A percentile compares a stretch with the other conserved stretches of the same genome.
phyloP scores from a whole-genome alignment of 2,888 invertebrate species.

The Xiphydria camelus region DNA sequence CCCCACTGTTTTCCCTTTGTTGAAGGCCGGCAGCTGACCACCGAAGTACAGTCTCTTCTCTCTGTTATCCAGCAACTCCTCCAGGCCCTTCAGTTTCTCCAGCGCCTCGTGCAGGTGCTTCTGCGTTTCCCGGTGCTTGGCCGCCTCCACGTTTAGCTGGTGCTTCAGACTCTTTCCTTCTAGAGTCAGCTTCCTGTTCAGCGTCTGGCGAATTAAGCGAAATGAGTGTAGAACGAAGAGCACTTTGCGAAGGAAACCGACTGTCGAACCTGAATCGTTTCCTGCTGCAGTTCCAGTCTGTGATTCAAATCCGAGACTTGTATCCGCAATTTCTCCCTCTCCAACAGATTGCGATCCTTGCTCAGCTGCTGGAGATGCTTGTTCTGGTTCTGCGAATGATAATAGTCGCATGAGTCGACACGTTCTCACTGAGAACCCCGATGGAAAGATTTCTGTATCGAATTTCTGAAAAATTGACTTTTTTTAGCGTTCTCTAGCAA shows the following conservation, averaged over 20 bases:
- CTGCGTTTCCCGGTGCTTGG: conserved; percentile 72
- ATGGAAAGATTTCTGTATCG: not conserved
- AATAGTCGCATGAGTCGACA: not conserved
- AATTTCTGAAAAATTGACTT: too few relatives aligned
- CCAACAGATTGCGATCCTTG: conserved; percentile 73
- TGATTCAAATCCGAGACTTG: conserved; percentile 59
- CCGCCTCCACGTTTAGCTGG: conserved; percentile 70
- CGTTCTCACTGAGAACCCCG: not conserved
- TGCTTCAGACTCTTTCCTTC: conserved; percentile 76
- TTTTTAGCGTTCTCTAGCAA: too few relatives aligned
- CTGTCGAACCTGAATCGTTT: conserved; percentile 52
- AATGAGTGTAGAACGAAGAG: conserved; percentile 2
- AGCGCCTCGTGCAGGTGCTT: conserved; percentile 68
- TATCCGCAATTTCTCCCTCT: conserved; percentile 73
- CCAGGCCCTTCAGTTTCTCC: conserved; percentile 65
- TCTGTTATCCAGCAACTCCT: conserved; percentile 65
- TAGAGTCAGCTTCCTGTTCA: conserved; percentile 71
- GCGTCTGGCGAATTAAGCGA: conserved; percentile 59
- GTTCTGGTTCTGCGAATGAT: conserved; percentile 63
- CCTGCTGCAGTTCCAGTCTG: conserved; percentile 53
- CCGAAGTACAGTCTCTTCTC: conserved; percentile 45
- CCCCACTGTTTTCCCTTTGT: conserved; percentile 33
- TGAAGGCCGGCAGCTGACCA: conserved; percentile 37
- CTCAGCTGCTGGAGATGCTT: conserved; percentile 71
- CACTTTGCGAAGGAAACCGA: not conserved